phyloP scores from a whole-genome alignment of 30 jellyfish, hydroid and myxozoan species.

The Aurelia sp. region DNA sequence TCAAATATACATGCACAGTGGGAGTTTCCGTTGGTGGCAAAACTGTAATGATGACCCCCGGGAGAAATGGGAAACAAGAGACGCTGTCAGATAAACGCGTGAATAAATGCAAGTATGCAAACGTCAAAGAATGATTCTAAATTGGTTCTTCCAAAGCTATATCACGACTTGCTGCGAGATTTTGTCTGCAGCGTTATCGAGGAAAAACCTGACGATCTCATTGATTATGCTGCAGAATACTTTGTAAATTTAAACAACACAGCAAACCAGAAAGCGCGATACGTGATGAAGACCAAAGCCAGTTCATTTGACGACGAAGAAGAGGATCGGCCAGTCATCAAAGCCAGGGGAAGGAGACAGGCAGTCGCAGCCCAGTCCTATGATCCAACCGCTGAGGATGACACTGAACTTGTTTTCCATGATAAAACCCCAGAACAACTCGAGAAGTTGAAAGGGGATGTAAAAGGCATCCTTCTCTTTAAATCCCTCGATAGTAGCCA shows the following conservation, averaged over 20 bases:
- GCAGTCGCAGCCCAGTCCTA: conserved; percentile 99
- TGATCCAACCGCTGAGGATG: conserved; percentile 93
- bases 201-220: conserved; percentile 79
- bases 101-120: conserved; percentile 75
- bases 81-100: conserved; percentile 65
- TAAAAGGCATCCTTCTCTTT: conserved; percentile 81
- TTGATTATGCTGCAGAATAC: conserved; percentile 79
- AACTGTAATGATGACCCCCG: conserved; percentile 45
- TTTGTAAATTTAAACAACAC: conserved; percentile 55
- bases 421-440: conserved; percentile 84
- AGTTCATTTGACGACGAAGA: conserved; percentile 50
- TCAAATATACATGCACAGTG: conserved; percentile 12
- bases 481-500: conserved; percentile 88
- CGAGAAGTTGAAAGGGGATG: conserved; percentile 82
- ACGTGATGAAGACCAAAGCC: conserved; percentile 62
- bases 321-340: conserved; percentile 83
- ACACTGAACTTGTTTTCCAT: conserved; percentile 67
- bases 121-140: conserved; percentile 55
- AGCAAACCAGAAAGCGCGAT: conserved; percentile 44
- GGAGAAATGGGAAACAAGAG: conserved; percentile 51
- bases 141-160: conserved; percentile 67
- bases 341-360: conserved; percentile 84
- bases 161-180: conserved; percentile 74
- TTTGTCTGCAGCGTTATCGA: conserved; percentile 77
- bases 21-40: conserved; percentile 9